phyloP scores from a whole-genome alignment of 2,797 vertebrate genomes.

The Ceryle rudis region DNA sequence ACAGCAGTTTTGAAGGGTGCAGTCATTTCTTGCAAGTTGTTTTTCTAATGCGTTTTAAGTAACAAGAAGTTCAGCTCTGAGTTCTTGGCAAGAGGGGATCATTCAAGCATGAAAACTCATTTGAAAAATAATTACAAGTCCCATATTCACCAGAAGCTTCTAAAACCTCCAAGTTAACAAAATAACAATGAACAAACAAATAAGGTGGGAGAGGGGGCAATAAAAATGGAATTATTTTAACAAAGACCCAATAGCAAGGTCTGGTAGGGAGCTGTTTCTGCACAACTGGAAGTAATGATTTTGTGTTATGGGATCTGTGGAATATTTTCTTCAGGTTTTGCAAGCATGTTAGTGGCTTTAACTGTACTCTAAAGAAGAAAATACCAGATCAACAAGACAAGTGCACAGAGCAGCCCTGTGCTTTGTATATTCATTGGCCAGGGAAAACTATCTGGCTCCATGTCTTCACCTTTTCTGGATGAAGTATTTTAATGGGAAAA shows the following conservation, averaged over 20 bases:
- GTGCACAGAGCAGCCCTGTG: background rate
- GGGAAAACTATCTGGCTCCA: background rate
- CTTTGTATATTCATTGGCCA: background rate
- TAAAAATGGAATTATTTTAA: background rate
- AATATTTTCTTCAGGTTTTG: background rate
- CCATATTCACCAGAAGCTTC: background rate
- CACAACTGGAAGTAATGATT: background rate
- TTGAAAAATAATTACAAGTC: slow-evolving; percentile 40
- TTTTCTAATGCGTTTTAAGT: background rate
- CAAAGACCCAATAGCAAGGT: background rate
- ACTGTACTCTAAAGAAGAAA: background rate
- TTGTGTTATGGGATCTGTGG: background rate
- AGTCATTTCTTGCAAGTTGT: background rate
- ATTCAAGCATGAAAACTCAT: slow-evolving; percentile 23
- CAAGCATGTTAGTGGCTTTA: background rate
- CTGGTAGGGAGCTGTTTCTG: background rate
- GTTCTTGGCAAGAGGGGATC: background rate
- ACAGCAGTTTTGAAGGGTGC: background rate
- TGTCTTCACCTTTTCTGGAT: background rate
- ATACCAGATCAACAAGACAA: background rate
- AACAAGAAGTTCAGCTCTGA: background rate
- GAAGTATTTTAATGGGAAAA: background rate
- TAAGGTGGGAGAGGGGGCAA: background rate
- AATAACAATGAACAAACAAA: slow-evolving; percentile 7
- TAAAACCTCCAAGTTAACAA: background rate